A percentile compares a stretch with the other conserved stretches of the same genome.
Conservation (phyloP, 2,797 vertebrate genomes). For the Takifugu rubripes region DNA sequence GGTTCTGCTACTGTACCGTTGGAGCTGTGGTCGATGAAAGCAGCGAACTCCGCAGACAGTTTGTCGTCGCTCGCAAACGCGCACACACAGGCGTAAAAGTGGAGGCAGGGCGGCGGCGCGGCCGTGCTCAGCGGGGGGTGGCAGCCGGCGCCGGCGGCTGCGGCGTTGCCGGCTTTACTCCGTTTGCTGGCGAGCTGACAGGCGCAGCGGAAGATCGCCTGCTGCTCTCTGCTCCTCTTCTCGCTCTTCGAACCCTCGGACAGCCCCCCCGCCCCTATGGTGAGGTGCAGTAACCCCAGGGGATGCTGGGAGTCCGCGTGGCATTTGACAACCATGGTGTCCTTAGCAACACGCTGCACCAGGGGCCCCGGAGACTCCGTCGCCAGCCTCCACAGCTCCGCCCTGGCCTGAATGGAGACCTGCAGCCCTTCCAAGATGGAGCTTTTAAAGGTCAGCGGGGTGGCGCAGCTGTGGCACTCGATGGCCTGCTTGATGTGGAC, state of each 20-base stretch:
- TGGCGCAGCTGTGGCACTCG: conserved; percentile 79
- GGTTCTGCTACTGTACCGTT: conserved; percentile 60
- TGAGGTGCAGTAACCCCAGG: conserved; percentile 86
- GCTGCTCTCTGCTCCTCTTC: conserved; percentile 26
- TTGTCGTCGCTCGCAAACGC: conserved; percentile 88
- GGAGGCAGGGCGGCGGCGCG: conserved; percentile 73
- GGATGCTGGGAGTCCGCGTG: conserved; percentile 78
- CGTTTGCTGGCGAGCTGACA: conserved; percentile 50
- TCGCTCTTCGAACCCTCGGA: conserved; percentile 44
- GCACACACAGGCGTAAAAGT: conserved; percentile 93
- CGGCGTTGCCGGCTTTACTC: conserved; percentile 17
- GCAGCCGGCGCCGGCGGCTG: conserved; percentile 4
- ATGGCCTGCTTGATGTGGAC: conserved; percentile 86
- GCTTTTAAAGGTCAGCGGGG: conserved; percentile 85
- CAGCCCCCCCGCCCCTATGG: conserved; percentile 62
- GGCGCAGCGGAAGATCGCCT: conserved; percentile 54
- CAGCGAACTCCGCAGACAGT: conserved; percentile 83
- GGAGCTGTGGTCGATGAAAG: conserved; percentile 78
- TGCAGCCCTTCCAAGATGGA: conserved; percentile 82
- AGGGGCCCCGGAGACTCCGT: conserved; percentile 84
- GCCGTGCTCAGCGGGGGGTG: not conserved
- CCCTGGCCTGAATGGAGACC: conserved; percentile 77
- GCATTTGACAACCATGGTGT: conserved; percentile 88
- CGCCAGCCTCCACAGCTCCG: conserved; percentile 87
- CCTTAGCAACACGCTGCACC: conserved; percentile 85